Evolutionary conservation across 2,888 invertebrate genomes (phyloP), one percentile per base, ranked within the genome.

Genomic region (Andrena praecox): DNA sequence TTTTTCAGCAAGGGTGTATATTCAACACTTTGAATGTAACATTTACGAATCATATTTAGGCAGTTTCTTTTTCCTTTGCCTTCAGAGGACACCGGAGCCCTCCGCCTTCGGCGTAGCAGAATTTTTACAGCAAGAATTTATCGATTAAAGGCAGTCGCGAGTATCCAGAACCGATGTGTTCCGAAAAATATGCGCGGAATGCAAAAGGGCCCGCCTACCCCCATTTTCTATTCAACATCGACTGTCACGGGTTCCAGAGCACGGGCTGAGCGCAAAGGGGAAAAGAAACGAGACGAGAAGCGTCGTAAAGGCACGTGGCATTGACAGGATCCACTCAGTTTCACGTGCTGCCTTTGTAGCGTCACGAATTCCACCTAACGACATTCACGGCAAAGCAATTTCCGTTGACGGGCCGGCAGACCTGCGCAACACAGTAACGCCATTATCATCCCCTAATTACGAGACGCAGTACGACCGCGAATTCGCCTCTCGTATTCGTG

Each of bases 401-500:
- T 85, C 85, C 85, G 75, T 80, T 84, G 82, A 85, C 79, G 71
- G 60, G 60, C 77, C 59, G 50, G 66, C 87, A 76, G 77, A 76
- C 75, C 54, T 62, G 74, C 75, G 67, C 76, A 76, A 69, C 56
- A 81, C 76, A 84, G 75, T 82, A 84, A 87, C 66, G 29, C 56
- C 76, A 76, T 85, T 84, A 85, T 79, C 77, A 84, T 78, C 79
- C 42, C 42, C 66, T 81, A 81, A 79, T 87, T 87, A 85, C 71
- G 33, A 56, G 70, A 73, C 31, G 73, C 70, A 50, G 63, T 71
- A 56, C 54, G 60, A 72, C 68, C 56, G 35, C 59, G 33, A 60
- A 69, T 59, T 68, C 48, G n/a, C 42, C 12, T 42, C 7, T 52
- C 29, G 56, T 48, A 68, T 59, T 67, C 42, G 52, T 64, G 76